These are phyloP conservation scores for Craterocephalus amniculus DNA, from an alignment of 2,797 vertebrate genomes.

Conservation along the genomic window DNA sequence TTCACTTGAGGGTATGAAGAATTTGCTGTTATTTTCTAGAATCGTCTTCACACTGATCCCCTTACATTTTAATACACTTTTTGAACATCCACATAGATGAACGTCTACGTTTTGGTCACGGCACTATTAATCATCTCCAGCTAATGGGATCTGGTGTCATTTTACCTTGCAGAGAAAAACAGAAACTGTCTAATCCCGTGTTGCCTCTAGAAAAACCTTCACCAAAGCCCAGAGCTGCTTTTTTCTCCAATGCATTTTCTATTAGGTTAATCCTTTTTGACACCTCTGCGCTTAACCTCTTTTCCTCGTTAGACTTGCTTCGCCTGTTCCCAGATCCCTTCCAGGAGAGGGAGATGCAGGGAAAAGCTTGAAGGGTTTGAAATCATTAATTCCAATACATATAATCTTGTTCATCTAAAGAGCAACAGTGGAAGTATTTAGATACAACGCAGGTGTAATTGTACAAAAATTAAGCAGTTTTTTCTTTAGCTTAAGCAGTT, in stretches of 20 bases:
- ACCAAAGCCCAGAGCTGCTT: constrained; percentile 55
- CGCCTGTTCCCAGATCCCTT: constrained; percentile 55
- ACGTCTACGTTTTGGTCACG: constrained; percentile 62
- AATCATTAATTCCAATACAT: constrained; percentile 24
- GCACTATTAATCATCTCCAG: constrained; percentile 58
- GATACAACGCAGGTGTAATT: not conserved
- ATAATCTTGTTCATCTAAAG: constrained; percentile 10
- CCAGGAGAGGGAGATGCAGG: constrained; percentile 47
- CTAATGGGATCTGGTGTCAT: constrained; percentile 73
- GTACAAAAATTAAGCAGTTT: not conserved
- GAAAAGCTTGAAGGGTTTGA: constrained; percentile 26
- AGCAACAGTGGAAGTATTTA: not conserved
- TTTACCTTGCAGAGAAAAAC: constrained; percentile 66
- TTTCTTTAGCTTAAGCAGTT: not conserved
- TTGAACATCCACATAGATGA: constrained; percentile 38
- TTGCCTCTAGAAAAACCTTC: constrained; percentile 58
- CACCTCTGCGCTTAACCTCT: constrained; percentile 69
- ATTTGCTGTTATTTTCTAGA: constrained; percentile 32
- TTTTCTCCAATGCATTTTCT: constrained; percentile 59
- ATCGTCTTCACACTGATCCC: constrained; percentile 49
- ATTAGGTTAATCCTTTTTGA: constrained; percentile 70
- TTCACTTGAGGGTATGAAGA: constrained; percentile 24
- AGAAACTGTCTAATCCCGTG: constrained; percentile 66
- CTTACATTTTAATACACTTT: constrained; percentile 34
- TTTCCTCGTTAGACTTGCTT: constrained; percentile 62